Evolutionary conservation across 1,140 invertebrate genomes (phyloP), one percentile per base, ranked within the genome.

Genomic region (Drosophila santomea): DNA sequence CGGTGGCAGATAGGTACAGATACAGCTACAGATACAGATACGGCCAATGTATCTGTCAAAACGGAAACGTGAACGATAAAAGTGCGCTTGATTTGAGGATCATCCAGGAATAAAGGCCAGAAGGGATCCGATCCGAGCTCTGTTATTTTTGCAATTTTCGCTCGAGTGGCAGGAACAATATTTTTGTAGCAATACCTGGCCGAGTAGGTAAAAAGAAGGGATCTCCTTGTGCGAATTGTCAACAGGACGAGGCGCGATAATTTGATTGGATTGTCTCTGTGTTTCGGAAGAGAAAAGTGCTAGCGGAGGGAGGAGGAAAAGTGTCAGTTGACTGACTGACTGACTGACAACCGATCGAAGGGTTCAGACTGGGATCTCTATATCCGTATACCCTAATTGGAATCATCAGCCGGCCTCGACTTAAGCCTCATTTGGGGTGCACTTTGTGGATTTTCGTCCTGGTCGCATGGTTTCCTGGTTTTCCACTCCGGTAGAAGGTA

Each of bases 391-490:
- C 45, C 81, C 84, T 92, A 92, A 92, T 92, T 92, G 91, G 91
- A 91, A 92, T 91, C 90, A 92, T 92, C 88, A 68, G 58, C 58
- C 63, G 62, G 69, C 78, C 88, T 79, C 85, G 91, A 92, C 91
- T 92, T 92, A 92, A 92, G 88, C 85, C 91, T 92, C 91, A 92
- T 92, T 92, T 92, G 79, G 81, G 91, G 78, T 76, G 71, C 84
- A 92, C 88, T 92, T 92, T 92, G 91, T 92, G 91, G 91, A 92
- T 81, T 86, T 90, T 67, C 47, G 23, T 32, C 41, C 38, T 35
- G 35, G n/a, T 32, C 25, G 25, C 25, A 25, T 25, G 25, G 25
- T 25, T 25, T 32, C 41, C 38, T 35, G 35, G n/a, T 32, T 23
- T 43, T 43, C 59, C 58, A 32, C 23, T 25, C 25, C 1, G 51